Evolutionary conservation across 1,140 invertebrate genomes (phyloP).

Genomic region (Panagrolaimus sp.): DNA sequence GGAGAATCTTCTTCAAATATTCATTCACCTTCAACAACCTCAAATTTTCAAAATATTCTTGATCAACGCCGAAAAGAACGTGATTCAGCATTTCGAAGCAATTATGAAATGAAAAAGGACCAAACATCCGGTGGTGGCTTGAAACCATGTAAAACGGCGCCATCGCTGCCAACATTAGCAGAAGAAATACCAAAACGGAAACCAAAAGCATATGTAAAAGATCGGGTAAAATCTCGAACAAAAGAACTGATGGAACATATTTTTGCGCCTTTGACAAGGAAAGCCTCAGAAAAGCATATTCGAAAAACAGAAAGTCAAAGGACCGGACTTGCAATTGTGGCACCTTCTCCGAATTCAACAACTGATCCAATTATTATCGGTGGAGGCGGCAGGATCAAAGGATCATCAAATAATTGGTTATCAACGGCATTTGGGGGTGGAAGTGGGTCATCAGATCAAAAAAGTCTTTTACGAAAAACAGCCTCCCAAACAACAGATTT

Average conservation of each 20-base stretch:
- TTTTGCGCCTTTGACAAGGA: not conserved
- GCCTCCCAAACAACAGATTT: not conserved
- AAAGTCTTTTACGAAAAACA: not conserved
- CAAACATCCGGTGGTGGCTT: not conserved
- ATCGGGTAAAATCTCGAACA: slow-evolving; percentile 1
- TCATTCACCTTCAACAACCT: slow-evolving; percentile 32
- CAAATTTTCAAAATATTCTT: slow-evolving; percentile 16
- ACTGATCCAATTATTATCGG: slow-evolving; percentile 12
- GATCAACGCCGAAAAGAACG: not conserved
- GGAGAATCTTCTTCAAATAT: no score
- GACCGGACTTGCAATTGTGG: not conserved
- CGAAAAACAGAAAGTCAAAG: not conserved
- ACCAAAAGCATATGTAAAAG: not conserved
- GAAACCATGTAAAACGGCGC: not conserved
- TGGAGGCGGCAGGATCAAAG: not conserved
- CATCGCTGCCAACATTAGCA: not conserved
- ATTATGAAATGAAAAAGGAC: not conserved
- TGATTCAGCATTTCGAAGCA: slow-evolving; percentile 9
- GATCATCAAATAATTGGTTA: not conserved
- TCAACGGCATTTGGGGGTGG: not conserved
- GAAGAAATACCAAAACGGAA: not conserved
- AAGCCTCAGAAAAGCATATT: not conserved
- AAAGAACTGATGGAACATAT: slow-evolving; percentile 9
- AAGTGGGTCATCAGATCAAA: not conserved
- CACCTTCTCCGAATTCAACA: not conserved